A percentile compares a stretch with the other conserved stretches of the same genome.
Evolutionary conservation across 2,113 vertebrate species (phyloP).

Genomic region (Brienomyrus longianalis): DNA sequence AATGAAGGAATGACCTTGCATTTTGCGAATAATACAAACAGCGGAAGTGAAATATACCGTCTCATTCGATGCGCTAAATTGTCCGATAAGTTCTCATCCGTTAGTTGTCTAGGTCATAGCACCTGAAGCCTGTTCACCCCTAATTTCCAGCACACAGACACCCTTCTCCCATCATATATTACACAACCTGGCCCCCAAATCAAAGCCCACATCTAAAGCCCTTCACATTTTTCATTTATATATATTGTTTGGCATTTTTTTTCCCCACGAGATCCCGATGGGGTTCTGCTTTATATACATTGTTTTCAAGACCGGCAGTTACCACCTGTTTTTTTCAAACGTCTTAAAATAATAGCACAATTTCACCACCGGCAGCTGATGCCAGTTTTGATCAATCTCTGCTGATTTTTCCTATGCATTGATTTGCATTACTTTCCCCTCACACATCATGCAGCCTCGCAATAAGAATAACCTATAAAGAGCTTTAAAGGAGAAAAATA

Average conservation of each 20-base stretch:
- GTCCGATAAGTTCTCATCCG: not conserved
- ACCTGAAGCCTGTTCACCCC: no score
- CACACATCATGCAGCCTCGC: not conserved
- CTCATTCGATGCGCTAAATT: not conserved
- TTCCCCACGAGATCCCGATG: not conserved
- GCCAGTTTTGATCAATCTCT: constrained; percentile 13
- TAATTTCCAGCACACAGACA: not conserved
- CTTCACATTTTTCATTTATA: not conserved
- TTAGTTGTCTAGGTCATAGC: not conserved
- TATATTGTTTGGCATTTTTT: not conserved
- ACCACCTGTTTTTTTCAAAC: not conserved
- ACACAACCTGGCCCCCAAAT: not conserved
- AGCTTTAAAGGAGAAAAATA: not conserved
- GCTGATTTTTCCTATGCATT: constrained; percentile 6
- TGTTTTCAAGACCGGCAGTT: not conserved
- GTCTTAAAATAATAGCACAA: constrained; percentile 10
- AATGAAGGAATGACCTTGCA: not conserved
- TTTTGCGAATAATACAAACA: not conserved
- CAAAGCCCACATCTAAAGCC: not conserved
- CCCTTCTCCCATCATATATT: not conserved
- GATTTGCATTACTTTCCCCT: constrained; percentile 3
- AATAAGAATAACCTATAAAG: not conserved
- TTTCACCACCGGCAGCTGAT: not conserved
- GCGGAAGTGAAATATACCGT: not conserved
- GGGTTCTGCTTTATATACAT: not conserved